Conservation (phyloP, 2,113 vertebrate species). For the Tragelaphus buxtoni region DNA sequence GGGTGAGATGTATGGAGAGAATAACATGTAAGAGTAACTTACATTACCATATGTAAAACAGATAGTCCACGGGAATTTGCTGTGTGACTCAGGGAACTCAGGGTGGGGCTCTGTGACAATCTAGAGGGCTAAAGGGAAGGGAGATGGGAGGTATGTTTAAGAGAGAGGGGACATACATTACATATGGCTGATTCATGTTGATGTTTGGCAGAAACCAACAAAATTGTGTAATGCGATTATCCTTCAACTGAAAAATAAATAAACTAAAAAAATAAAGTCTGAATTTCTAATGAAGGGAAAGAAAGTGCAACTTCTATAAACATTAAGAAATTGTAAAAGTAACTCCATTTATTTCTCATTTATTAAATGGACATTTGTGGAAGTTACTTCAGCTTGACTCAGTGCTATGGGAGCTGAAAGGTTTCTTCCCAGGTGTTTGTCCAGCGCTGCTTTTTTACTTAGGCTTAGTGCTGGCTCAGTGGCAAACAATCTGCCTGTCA, state of each 20-base stretch:
- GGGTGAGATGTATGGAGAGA: background rate
- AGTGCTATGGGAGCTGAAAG: background rate
- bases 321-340: background rate
- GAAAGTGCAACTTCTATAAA: background rate
- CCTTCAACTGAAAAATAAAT: background rate
- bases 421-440: background rate
- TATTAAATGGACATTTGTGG: background rate
- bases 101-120: background rate
- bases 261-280: background rate
- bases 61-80: background rate
- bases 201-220: background rate
- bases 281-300: constrained; percentile 18
- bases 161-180: background rate
- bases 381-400: background rate
- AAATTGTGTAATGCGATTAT: background rate
- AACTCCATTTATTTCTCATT: background rate
- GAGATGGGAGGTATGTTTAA: background rate
- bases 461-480: background rate
- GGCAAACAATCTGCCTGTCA: background rate
- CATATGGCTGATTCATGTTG: background rate
- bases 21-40: background rate
- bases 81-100: background rate
- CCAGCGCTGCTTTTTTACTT: background rate
- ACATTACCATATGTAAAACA: background rate
- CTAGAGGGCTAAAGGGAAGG: background rate